Conservation (phyloP, 2,113 vertebrate genomes). For the Charina bottae region DNA sequence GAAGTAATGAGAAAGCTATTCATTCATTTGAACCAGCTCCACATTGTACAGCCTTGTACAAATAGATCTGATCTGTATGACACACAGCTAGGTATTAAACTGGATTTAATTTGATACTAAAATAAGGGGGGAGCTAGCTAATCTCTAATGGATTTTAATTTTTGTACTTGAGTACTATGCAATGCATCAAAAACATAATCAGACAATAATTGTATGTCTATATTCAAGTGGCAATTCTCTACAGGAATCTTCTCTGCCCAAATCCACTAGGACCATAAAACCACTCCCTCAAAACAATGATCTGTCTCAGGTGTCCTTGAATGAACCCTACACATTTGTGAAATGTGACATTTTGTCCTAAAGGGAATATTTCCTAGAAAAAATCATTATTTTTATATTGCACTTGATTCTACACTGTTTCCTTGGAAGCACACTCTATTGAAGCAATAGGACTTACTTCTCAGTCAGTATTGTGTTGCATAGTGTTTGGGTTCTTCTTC, state of each 20-base stretch:
- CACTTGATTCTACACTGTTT: not conserved
- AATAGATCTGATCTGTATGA: constrained; percentile 74
- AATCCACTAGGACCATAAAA: constrained; percentile 53
- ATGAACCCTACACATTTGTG: constrained; percentile 48
- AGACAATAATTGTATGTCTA: constrained; percentile 64
- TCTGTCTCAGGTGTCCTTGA: constrained; percentile 56
- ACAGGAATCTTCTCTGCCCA: constrained; percentile 57
- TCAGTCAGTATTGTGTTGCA: not conserved
- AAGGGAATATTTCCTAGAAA: constrained; percentile 46
- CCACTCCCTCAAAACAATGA: constrained; percentile 53
- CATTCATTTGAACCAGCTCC: constrained; percentile 71
- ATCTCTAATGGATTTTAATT: constrained; percentile 66
- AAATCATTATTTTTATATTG: constrained; percentile 30
- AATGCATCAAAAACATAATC: constrained; percentile 63
- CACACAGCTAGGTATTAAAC: constrained; percentile 72
- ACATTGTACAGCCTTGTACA: constrained; percentile 64
- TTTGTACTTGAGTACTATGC: constrained; percentile 59
- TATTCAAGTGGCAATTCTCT: constrained; percentile 63
- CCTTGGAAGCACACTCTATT: not conserved
- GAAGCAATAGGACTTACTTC: not conserved
- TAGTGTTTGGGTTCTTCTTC: not conserved
- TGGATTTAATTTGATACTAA: constrained; percentile 69
- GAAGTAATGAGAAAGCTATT: constrained; percentile 82
- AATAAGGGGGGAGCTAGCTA: constrained; percentile 52
- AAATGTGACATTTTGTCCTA: constrained; percentile 52